phyloP scores from a whole-genome alignment of 2,113 vertebrate genomes.

The Oreochromis tanganicae region DNA sequence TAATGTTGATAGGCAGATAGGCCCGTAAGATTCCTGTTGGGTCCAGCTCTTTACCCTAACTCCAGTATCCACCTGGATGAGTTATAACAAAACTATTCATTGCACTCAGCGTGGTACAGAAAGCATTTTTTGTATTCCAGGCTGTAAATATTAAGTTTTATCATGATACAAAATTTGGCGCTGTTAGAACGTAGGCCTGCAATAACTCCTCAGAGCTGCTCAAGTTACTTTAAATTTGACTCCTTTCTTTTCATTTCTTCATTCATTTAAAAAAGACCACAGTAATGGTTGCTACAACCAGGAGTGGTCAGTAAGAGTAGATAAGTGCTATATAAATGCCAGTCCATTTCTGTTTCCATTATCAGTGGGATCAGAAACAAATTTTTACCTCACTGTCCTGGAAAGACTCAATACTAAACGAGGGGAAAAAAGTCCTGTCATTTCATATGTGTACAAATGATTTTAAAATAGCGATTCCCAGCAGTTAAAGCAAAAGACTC shows the following conservation, averaged over 20 bases:
- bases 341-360: background rate
- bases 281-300: background rate
- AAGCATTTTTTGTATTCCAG: background rate
- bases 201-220: background rate
- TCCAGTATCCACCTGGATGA: background rate
- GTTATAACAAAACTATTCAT: background rate
- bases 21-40: background rate
- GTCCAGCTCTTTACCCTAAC: background rate
- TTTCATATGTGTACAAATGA: background rate
- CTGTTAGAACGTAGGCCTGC: background rate
- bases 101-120: background rate
- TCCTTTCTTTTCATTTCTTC: background rate
- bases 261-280: background rate
- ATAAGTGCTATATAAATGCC: background rate
- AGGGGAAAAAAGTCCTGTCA: background rate
- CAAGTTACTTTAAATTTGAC: background rate
- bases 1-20: background rate
- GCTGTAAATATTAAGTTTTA: background rate
- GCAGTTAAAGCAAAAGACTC: background rate
- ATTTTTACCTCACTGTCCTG: background rate
- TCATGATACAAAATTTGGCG: background rate
- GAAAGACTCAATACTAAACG: background rate
- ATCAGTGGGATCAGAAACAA: background rate
- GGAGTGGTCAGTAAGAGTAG: background rate
- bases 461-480: background rate